Evolutionary conservation across 2,888 invertebrate genomes (phyloP).

Genomic region (Baronia brevicornis): DNA sequence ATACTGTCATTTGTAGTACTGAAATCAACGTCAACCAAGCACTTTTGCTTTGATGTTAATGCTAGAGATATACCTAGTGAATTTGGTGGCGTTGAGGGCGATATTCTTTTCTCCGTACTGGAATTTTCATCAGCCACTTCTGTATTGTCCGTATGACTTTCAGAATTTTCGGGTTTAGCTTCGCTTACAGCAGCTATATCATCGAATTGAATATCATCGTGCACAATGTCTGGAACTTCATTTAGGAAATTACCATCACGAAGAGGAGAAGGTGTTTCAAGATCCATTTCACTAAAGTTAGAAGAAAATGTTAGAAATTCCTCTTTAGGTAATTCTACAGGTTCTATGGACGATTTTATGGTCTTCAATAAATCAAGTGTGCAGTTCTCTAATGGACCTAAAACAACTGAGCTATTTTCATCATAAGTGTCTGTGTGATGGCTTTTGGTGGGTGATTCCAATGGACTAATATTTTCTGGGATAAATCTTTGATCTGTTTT

Average conservation of each 20-base stretch:
- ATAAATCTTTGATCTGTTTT: constrained; percentile 49
- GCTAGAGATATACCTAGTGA: constrained; percentile 59
- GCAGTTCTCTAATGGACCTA: constrained; percentile 76
- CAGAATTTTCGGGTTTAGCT: constrained; percentile 30
- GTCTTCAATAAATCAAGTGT: constrained; percentile 68
- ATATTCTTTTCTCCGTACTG: constrained; percentile 50
- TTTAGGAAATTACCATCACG: constrained; percentile 63
- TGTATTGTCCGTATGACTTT: constrained; percentile 30
- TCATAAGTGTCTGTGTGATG: constrained; percentile 64
- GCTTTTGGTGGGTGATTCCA: constrained; percentile 64
- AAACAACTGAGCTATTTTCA: constrained; percentile 71
- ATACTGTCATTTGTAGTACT: constrained; percentile 23
- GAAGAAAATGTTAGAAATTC: constrained; percentile 72
- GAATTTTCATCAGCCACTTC: constrained; percentile 45
- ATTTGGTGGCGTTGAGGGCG: constrained; percentile 62
- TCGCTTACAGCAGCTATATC: constrained; percentile 44
- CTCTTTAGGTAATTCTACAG: constrained; percentile 58
- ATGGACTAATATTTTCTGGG: constrained; percentile 52
- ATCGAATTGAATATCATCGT: constrained; percentile 50
- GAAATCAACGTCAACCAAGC: constrained; percentile 53
- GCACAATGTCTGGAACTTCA: constrained; percentile 61
- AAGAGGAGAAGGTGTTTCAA: constrained; percentile 64
- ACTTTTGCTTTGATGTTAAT: constrained; percentile 53
- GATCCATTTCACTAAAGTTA: constrained; percentile 68
- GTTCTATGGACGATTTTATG: constrained; percentile 55